phyloP scores from a whole-genome alignment of 2,113 vertebrate species.

The Baryphthengus martii region DNA sequence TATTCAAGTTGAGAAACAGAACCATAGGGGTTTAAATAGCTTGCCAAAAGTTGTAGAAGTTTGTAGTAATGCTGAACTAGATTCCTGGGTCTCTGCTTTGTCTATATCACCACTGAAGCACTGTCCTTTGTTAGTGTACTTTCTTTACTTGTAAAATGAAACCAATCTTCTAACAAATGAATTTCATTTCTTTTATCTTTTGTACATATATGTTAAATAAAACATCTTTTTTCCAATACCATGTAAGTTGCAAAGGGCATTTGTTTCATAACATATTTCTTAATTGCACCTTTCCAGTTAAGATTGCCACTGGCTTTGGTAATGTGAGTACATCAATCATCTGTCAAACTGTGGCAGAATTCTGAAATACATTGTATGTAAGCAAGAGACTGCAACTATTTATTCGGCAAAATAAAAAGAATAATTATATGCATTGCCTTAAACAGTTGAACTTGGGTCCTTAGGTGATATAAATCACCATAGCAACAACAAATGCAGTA shows the following conservation, averaged over 20 bases:
- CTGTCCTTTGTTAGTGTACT: background rate
- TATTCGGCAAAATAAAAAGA: conserved; percentile 48
- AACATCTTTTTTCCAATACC: background rate
- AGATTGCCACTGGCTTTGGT: background rate
- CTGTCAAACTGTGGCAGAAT: background rate
- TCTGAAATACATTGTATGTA: background rate
- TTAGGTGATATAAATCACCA: conserved; percentile 42
- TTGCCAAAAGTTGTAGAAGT: background rate
- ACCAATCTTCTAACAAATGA: background rate
- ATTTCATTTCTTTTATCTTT: background rate
- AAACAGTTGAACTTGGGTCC: conserved; percentile 32
- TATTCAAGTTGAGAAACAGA: conserved; percentile 12
- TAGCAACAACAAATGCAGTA: background rate
- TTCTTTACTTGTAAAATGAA: background rate
- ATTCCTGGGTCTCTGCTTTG: background rate
- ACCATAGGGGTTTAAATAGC: conserved; percentile 4
- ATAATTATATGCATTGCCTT: conserved; percentile 22
- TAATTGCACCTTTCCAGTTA: conserved; percentile 6
- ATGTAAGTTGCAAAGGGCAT: background rate
- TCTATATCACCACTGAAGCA: background rate
- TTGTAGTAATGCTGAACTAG: background rate
- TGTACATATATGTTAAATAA: background rate
- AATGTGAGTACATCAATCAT: background rate
- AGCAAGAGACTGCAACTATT: background rate
- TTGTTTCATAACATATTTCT: conserved; percentile 8